Evolutionary conservation across 2,888 invertebrate species (phyloP), one percentile per base, ranked within the genome.

Genomic region (Habrosyne pyritoides): DNA sequence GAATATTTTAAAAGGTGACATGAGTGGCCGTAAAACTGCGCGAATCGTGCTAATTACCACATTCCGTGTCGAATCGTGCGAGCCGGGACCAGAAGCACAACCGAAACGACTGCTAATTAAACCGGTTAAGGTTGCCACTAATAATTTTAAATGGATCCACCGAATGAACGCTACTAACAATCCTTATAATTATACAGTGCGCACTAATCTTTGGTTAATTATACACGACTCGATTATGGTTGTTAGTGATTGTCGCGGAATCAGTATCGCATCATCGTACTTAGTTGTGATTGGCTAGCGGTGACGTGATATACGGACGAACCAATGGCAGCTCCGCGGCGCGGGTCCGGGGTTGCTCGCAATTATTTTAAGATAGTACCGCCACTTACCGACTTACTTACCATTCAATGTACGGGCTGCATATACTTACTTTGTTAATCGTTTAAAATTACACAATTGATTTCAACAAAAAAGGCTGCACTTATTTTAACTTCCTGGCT

Each of bases 41-140:
- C 42, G 24, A 21, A 64, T 61, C 67, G 60, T 66, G 68, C 56
- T 70, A 66, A 70, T 70, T 66, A 63, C 60, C 61, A 60, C 63
- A 68, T 70, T 62, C 59, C 70, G 70, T 70, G 70, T 57, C 59
- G 60, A 66, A 61, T 69, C 62, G 57, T 10, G 63, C 56, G 50
- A 50, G 22, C 46, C n/a, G 12, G 36, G 36, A 36, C 36, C 36
- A 36, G 12, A 14, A 14, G 36, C 8, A 36, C 36, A 14, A 47
- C 49, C 49, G n/a, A 18, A 56, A 47, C 57, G 56, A 51, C 58
- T 56, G 62, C 59, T 68, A 64, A 66, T 70, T 68, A 67, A 59
- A 48, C 53, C 52, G 52, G 56, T 57, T 58, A 59, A 54, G 56
- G 47, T 24, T 58, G 61, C 56, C 58, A 48, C 36, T 48, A 56